Percentiles rank a stretch among this genome's conserved stretches.
Evolutionary conservation across 2,113 vertebrate species (phyloP).

Genomic region (Sphyrna mokarran): DNA sequence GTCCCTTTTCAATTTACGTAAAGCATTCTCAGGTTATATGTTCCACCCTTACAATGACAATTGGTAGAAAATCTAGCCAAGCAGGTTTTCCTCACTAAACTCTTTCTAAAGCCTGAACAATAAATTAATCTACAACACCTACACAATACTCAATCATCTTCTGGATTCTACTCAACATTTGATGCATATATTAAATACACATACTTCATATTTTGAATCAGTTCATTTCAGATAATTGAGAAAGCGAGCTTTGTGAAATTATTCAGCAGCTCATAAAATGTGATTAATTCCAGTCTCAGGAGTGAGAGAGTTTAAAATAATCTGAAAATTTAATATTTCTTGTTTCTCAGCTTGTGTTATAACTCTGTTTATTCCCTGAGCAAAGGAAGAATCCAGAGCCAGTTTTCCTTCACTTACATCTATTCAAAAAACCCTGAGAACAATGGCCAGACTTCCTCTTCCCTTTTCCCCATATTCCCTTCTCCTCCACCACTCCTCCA

Average conservation of each 20-base stretch:
- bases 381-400: no score
- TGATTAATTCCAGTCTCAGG: not conserved
- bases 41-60: not conserved
- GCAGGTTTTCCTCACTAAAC: not conserved
- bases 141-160: not conserved
- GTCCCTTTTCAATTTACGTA: not conserved
- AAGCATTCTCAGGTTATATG: not conserved
- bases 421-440: no score
- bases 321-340: not conserved
- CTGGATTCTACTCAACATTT: not conserved
- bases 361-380: no score
- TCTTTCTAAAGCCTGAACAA: not conserved
- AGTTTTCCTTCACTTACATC: no score
- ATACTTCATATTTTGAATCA: no score
- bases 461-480: no score
- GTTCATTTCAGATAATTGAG: not conserved
- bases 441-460: no score
- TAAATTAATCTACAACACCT: not conserved
- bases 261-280: not conserved
- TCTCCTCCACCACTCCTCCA: no score
- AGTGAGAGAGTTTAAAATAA: not conserved
- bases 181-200: not conserved
- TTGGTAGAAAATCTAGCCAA: not conserved
- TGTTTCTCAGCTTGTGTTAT: no score
- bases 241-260: not conserved